Conservation (phyloP, 1,140 invertebrate genomes). For the Popillia japonica region DNA sequence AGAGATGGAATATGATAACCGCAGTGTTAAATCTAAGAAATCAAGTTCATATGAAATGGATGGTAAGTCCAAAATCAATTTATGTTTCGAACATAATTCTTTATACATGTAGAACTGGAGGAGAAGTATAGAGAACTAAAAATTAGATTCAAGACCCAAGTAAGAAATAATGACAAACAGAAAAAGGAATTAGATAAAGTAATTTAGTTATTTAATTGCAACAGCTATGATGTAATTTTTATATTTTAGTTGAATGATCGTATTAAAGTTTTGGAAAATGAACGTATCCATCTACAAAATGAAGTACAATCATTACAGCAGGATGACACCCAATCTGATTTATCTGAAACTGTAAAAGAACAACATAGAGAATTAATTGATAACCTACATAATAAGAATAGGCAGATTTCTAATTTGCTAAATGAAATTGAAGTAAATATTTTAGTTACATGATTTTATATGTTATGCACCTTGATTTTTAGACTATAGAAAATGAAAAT, state of each 20-base stretch:
- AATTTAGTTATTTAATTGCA: background rate
- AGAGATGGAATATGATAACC: conserved; percentile 50
- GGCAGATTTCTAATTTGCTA: conserved; percentile 72
- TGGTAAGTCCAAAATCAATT: conserved; percentile 45
- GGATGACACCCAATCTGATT: conserved; percentile 63
- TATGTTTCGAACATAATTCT: conserved; percentile 29
- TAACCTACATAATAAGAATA: conserved; percentile 69
- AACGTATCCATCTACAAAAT: conserved; percentile 61
- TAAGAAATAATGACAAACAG: conserved; percentile 63
- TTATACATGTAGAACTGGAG: conserved; percentile 54
- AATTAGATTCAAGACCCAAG: conserved; percentile 63
- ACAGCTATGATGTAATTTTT: background rate
- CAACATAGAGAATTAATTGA: conserved; percentile 64
- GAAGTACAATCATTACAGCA: conserved; percentile 57
- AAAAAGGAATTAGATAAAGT: conserved; percentile 48
- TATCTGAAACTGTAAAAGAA: conserved; percentile 53
- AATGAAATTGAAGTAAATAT: conserved; percentile 65
- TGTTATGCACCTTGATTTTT: conserved; percentile 10
- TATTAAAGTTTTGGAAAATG: conserved; percentile 64
- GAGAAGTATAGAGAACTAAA: conserved; percentile 62
- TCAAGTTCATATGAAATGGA: conserved; percentile 49
- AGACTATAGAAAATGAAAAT: conserved; percentile 75
- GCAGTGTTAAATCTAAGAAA: conserved; percentile 48
- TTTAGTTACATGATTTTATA: background rate
- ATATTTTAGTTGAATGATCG: conserved; percentile 60